Percentiles rank a stretch among this genome's conserved stretches.
These are phyloP conservation scores for Hypselothyrea guttata DNA, from an alignment of 2,888 invertebrate genomes.

Conservation along the genomic window DNA sequence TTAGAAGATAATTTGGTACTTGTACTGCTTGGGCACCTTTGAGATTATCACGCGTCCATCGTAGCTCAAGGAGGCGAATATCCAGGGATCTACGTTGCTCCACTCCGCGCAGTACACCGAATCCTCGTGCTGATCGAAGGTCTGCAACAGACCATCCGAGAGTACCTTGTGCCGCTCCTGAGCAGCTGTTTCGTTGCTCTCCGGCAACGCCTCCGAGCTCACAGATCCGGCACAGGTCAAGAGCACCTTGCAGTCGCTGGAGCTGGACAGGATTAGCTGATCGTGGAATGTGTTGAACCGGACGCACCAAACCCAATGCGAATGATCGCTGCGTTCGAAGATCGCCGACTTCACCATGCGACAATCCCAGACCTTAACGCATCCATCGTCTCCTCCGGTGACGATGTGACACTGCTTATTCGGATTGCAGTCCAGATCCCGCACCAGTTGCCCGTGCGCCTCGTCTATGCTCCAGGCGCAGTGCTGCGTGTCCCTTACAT, in stretches of 20 bases:
- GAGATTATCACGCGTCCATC: conserved; percentile 97
- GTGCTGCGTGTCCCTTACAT: conserved; percentile 90
- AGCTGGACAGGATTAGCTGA: conserved; percentile 95
- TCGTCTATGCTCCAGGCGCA: conserved; percentile 92
- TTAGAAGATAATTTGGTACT: conserved; percentile 94
- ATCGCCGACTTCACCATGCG: conserved; percentile 91
- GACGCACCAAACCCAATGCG: conserved; percentile 97
- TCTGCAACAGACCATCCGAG: conserved; percentile 94
- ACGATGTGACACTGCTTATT: conserved; percentile 97
- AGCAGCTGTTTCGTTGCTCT: too few species aligned
- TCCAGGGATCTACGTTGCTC: conserved; percentile 99
- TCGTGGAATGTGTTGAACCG: conserved; percentile 98
- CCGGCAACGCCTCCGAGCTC: conserved; percentile 90
- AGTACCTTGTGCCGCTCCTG: conserved; percentile 72
- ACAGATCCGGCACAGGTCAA: conserved; percentile 93
- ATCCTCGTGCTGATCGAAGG: conserved; percentile 98
- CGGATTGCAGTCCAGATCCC: conserved; percentile 98
- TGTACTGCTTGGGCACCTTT: conserved; percentile 95
- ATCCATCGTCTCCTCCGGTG: conserved; percentile 97
- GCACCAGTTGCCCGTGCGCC: conserved; percentile 93
- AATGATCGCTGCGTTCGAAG: conserved; percentile 91
- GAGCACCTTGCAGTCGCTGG: conserved; percentile 96
- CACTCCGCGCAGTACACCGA: conserved; percentile 98
- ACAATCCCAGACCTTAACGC: conserved; percentile 97
- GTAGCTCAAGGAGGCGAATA: conserved; percentile 97